A percentile compares a stretch with the other conserved stretches of the same genome.
These are phyloP conservation scores for Uloborus plumipes DNA, from an alignment of 2,888 invertebrate species.

Conservation along the genomic window DNA sequence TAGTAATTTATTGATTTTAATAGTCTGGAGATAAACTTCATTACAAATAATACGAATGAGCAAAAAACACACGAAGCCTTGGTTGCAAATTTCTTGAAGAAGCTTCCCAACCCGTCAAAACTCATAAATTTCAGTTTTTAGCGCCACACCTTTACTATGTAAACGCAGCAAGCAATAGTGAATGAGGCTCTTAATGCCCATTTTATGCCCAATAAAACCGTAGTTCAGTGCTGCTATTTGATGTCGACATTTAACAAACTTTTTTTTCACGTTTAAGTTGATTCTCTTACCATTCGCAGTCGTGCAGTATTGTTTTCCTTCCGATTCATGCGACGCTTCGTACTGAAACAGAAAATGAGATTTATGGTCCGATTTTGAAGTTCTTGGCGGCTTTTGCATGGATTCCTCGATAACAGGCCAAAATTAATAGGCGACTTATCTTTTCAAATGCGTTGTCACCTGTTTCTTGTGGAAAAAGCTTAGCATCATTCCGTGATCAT, in stretches of 20 bases:
- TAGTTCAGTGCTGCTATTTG: background rate
- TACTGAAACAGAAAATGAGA: conserved; percentile 32
- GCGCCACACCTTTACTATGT: conserved; percentile 14
- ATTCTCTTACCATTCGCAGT: background rate
- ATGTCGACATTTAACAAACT: conserved; percentile 7
- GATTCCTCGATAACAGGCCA: background rate
- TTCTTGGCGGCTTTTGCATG: background rate
- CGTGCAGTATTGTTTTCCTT: conserved; percentile 37
- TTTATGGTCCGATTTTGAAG: conserved; percentile 38
- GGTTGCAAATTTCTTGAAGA: too few species aligned
- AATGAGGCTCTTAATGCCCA: conserved; percentile 1
- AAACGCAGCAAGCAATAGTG: conserved; percentile 2
- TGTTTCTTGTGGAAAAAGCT: conserved; percentile 33
- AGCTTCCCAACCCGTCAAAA: background rate
- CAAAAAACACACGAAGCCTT: too few species aligned
- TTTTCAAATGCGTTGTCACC: conserved; percentile 51
- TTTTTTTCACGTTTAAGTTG: background rate
- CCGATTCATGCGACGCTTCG: conserved; percentile 3
- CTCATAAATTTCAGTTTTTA: conserved; percentile 5
- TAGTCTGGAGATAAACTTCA: too few species aligned
- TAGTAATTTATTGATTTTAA: too few species aligned
- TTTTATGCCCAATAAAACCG: conserved; percentile 2
- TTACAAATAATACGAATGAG: too few species aligned
- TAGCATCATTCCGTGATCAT: conserved; percentile 14
- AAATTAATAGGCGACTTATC: conserved; percentile 25